phyloP scores from a whole-genome alignment of 2,888 invertebrate genomes.

The Asteroscopus sphinx region DNA sequence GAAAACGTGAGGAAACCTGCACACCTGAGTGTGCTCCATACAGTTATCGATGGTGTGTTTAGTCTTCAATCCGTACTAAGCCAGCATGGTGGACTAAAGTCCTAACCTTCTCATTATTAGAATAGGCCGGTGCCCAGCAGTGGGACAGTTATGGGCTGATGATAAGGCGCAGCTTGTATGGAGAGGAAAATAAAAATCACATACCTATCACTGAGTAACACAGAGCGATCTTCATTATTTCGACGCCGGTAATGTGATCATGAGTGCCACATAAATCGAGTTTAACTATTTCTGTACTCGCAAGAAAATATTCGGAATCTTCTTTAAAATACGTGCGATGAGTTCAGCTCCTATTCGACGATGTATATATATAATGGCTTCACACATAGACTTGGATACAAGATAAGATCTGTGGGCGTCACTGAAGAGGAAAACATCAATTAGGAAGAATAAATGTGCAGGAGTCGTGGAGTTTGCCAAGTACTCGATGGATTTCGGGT shows the following conservation, averaged over 20 bases:
- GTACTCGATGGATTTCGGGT: conserved; percentile 29
- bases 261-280: conserved; percentile 61
- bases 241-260: conserved; percentile 39
- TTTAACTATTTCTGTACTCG: conserved; percentile 66
- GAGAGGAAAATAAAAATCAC: too few species aligned
- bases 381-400: conserved; percentile 26
- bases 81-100: too few species aligned
- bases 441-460: conserved; percentile 15
- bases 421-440: conserved; percentile 12
- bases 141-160: too few species aligned
- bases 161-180: too few species aligned
- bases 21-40: too few species aligned
- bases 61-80: too few species aligned
- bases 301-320: conserved; percentile 45
- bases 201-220: neutral
- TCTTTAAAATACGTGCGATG: conserved; percentile 58
- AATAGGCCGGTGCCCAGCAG: too few species aligned
- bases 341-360: conserved; percentile 55
- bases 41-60: too few species aligned
- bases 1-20: too few species aligned
- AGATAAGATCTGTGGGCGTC: conserved; percentile 28
- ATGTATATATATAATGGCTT: conserved; percentile 51
- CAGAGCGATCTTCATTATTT: conserved; percentile 9
- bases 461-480: conserved; percentile 5
- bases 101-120: too few species aligned